Percentiles rank a stretch among this genome's conserved stretches.
Evolutionary conservation across 2,113 vertebrate species (phyloP).

Genomic region (Brachionichthys hirsutus): DNA sequence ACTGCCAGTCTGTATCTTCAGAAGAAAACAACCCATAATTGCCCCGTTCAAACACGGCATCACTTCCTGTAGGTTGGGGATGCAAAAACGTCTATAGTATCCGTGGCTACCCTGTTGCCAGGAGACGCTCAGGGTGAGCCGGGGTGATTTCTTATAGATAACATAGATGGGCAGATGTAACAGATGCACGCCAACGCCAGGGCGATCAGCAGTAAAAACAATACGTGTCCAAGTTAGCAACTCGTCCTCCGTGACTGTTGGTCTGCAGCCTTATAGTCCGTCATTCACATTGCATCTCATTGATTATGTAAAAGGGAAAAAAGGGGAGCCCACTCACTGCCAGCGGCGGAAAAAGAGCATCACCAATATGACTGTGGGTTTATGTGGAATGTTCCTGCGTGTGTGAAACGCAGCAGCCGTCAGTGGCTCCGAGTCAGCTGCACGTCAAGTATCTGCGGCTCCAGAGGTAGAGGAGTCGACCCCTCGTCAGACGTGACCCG

Average conservation of each 20-base stretch:
- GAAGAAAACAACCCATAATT: constrained; percentile 65
- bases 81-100: constrained; percentile 53
- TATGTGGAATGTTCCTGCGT: too few species aligned
- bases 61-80: constrained; percentile 54
- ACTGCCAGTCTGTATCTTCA: constrained; percentile 40
- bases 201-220: not conserved
- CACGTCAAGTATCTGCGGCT: not conserved
- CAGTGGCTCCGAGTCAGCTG: not conserved
- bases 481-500: too few species aligned
- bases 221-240: not conserved
- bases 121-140: constrained; percentile 56
- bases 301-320: too few species aligned
- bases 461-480: too few species aligned
- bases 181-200: not conserved
- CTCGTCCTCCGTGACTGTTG: not conserved
- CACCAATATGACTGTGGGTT: too few species aligned
- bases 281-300: too few species aligned
- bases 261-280: too few species aligned
- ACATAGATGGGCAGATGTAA: constrained; percentile 39
- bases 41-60: constrained; percentile 39
- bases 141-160: constrained; percentile 43
- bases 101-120: constrained; percentile 73
- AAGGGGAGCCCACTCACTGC: too few species aligned
- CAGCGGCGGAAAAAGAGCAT: too few species aligned
- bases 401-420: not conserved